phyloP scores from a whole-genome alignment of 2,888 invertebrate genomes.

The Caenorhabditis drosophilae region DNA sequence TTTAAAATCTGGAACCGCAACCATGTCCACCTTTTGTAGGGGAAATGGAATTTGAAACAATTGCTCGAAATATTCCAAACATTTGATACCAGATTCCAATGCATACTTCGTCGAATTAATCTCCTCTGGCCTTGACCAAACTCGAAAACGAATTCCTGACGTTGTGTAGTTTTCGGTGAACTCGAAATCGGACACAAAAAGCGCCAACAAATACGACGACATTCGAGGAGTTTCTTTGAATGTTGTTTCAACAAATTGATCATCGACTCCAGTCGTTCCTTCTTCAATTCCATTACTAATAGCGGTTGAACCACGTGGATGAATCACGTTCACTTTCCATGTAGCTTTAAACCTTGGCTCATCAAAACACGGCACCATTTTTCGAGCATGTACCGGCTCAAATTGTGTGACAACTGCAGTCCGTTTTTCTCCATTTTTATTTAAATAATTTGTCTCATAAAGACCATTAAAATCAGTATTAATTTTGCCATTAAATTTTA shows the following conservation, averaged over 20 bases:
- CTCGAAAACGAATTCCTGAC: conserved; percentile 75
- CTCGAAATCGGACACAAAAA: conserved; percentile 84
- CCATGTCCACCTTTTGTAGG: conserved; percentile 84
- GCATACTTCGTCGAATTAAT: conserved; percentile 79
- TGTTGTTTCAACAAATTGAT: conserved; percentile 77
- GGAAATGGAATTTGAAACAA: conserved; percentile 87
- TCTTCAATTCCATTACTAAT: conserved; percentile 47
- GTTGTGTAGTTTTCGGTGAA: conserved; percentile 76
- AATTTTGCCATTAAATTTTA: conserved; percentile 47
- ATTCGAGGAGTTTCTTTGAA: conserved; percentile 74
- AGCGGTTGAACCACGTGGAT: conserved; percentile 51
- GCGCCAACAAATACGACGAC: conserved; percentile 87
- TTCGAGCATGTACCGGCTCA: conserved; percentile 60
- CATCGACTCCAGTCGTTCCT: conserved; percentile 52
- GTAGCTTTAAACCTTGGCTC: conserved; percentile 57
- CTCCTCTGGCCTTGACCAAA: conserved; percentile 74
- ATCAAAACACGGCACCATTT: conserved; percentile 65
- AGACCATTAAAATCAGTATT: conserved; percentile 44
- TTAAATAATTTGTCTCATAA: conserved; percentile 59
- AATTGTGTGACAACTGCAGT: conserved; percentile 61
- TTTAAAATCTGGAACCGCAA: conserved; percentile 87
- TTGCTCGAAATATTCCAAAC: conserved; percentile 74
- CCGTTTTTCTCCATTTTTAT: conserved; percentile 48
- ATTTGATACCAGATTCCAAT: conserved; percentile 74
- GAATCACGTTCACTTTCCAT: conserved; percentile 32